Conservation (phyloP, 2,797 vertebrate genomes). For the Artibeus lituratus region DNA sequence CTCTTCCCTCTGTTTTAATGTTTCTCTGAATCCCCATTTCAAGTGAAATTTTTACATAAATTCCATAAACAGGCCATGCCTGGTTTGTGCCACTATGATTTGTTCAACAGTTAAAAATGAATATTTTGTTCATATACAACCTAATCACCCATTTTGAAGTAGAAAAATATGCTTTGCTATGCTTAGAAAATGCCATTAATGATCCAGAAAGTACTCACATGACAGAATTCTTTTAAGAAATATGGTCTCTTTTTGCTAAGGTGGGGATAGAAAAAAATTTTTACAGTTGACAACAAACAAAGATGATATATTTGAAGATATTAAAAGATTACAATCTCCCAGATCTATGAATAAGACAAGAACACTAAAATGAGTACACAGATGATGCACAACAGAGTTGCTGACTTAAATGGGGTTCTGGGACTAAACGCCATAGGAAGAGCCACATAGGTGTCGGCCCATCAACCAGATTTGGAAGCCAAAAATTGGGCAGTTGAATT, state of each 20-base stretch:
- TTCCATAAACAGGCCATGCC: constrained; percentile 1
- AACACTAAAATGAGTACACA: neutral
- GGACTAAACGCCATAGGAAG: rapidly evolving
- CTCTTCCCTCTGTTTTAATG: neutral
- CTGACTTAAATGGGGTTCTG: neutral
- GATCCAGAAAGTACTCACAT: neutral
- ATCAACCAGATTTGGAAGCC: neutral
- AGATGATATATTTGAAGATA: neutral
- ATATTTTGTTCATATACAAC: neutral
- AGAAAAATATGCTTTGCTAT: neutral
- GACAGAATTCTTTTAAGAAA: neutral
- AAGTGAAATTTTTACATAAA: neutral
- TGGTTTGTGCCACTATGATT: neutral
- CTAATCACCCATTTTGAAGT: neutral
- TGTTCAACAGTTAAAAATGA: neutral
- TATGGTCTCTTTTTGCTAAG: neutral
- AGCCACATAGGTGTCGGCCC: neutral
- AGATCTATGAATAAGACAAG: neutral
- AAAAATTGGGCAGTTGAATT: neutral
- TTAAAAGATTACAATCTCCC: neutral
- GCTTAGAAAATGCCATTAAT: neutral
- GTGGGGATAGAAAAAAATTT: neutral
- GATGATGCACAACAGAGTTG: neutral
- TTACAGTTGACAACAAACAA: neutral
- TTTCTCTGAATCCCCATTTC: neutral